These are phyloP conservation scores for Peromyscus attwateri DNA, from an alignment of 2,797 vertebrate species.

Conservation along the genomic window DNA sequence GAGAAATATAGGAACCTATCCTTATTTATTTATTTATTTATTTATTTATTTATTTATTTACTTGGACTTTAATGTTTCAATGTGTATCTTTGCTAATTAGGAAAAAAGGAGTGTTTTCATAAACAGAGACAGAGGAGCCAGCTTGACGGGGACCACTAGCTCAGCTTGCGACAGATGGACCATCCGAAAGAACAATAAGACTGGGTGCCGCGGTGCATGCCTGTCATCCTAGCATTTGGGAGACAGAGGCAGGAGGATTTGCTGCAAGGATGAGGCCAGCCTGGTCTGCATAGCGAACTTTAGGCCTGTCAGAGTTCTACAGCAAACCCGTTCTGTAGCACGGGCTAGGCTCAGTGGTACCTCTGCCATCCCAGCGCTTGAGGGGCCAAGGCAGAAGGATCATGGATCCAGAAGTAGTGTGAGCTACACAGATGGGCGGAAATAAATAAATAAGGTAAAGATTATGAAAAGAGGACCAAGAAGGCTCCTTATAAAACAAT, in stretches of 20 bases:
- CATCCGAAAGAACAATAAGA: not conserved
- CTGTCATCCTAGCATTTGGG: too few species aligned
- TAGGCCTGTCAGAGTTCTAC: not conserved
- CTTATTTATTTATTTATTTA: not conserved
- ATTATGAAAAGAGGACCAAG: not conserved
- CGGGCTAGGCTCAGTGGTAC: not conserved
- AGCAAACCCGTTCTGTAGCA: not conserved
- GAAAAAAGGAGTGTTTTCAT: not conserved
- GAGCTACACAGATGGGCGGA: not conserved
- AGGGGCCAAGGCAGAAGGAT: not conserved
- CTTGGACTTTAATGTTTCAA: not conserved
- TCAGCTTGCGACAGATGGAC: not conserved
- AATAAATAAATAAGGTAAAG: not conserved
- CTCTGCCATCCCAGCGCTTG: not conserved
- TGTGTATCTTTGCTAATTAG: constrained; percentile 45
- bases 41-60: not conserved
- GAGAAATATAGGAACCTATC: not conserved
- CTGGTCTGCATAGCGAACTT: not conserved
- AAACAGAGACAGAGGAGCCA: not conserved
- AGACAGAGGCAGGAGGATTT: not conserved
- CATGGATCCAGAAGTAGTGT: not conserved
- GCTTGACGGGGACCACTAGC: not conserved
- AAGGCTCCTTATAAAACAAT: not conserved
- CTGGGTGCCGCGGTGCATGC: too few species aligned
- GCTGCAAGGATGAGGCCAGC: not conserved